These are phyloP conservation scores for Acropternis orthonyx DNA, from an alignment of 2,797 vertebrate species.

Conservation along the genomic window DNA sequence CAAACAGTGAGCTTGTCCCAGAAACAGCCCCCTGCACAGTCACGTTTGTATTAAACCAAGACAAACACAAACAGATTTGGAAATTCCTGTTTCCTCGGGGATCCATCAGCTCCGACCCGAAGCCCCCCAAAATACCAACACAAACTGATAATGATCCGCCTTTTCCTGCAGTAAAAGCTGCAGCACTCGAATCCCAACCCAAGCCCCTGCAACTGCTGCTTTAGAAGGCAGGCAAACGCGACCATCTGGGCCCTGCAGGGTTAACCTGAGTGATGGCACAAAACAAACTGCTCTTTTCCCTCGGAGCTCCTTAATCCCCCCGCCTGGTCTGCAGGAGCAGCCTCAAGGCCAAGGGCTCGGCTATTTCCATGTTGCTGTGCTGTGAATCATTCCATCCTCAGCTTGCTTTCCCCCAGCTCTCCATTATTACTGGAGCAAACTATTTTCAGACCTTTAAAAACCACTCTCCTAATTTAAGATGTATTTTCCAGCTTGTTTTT, in stretches of 20 bases:
- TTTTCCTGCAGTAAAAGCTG: neutral
- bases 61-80: neutral
- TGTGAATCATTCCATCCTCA: neutral
- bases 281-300: conserved; percentile 38
- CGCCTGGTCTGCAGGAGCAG: neutral
- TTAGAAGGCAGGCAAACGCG: neutral
- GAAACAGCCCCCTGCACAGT: neutral
- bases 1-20: rapidly evolving
- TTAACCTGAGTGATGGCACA: neutral
- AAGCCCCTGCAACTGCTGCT: neutral
- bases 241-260: neutral
- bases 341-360: conserved; percentile 15
- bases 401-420: neutral
- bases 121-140: neutral
- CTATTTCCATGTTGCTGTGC: neutral
- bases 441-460: neutral
- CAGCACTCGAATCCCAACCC: neutral
- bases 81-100: neutral
- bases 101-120: rapidly evolving
- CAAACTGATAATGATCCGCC: neutral
- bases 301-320: neutral
- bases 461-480: neutral
- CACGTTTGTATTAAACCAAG: neutral
- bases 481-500: neutral
- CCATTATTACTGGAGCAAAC: neutral